A percentile compares a stretch with the other conserved stretches of the same genome.
phyloP scores from a whole-genome alignment of 2,113 vertebrate genomes.

The Sander lucioperca region DNA sequence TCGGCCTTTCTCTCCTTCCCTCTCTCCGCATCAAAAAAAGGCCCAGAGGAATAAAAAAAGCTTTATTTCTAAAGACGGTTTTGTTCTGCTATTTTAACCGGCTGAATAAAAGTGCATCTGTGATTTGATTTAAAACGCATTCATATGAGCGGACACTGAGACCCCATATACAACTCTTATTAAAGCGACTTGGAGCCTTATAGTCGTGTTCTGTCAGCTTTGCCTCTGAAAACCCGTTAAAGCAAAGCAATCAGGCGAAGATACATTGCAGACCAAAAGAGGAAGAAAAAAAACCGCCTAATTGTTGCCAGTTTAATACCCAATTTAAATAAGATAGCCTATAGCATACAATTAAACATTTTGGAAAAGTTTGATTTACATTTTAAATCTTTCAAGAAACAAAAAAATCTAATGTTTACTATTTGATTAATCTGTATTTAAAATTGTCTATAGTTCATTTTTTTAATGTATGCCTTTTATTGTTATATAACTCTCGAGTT shows the following conservation, averaged over 20 bases:
- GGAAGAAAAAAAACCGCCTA: neutral
- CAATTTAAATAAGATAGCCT: constrained; percentile 19
- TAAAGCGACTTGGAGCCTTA: constrained; percentile 75
- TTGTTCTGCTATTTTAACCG: constrained; percentile 93
- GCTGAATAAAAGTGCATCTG: constrained; percentile 93
- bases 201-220: constrained; percentile 80
- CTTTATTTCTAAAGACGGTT: constrained; percentile 94
- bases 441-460: neutral
- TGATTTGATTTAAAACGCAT: constrained; percentile 96
- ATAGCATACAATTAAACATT: constrained; percentile 12
- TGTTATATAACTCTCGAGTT: neutral
- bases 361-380: neutral
- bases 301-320: constrained; percentile 34
- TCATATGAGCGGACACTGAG: constrained; percentile 79
- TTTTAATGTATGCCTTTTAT: neutral
- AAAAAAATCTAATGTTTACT: neutral
- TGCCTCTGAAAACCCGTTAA: constrained; percentile 58
- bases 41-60: constrained; percentile 90
- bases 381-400: neutral
- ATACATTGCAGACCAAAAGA: neutral
- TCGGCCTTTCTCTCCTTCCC: constrained; percentile 78
- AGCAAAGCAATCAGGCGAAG: constrained; percentile 57
- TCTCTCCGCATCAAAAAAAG: constrained; percentile 77
- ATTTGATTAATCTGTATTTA: neutral
- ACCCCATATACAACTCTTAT: constrained; percentile 79